Evolutionary conservation across 2,797 vertebrate genomes (phyloP), one percentile per base, ranked within the genome.

Genomic region (Netta rufina): DNA sequence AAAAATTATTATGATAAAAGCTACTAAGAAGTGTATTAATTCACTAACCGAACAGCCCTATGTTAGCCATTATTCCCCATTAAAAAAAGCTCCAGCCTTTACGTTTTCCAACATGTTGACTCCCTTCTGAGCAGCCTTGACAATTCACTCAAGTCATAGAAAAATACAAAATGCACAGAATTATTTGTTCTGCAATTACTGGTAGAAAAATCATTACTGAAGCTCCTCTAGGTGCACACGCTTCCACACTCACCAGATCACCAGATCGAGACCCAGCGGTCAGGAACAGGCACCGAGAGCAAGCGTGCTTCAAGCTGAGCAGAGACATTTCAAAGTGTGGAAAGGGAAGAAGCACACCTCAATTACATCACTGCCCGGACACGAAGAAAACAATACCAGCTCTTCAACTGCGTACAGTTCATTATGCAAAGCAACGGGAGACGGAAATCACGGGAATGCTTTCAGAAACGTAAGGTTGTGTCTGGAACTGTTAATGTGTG

Each of bases 41-140:
- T 75, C 41, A 32, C 7, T 30, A n/a, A 53, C 7, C 51, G 32
- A 24, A 49, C 61, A 47, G 33, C 33, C n/a, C 20, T 7, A n/a
- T 8, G 8, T 53, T 66, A 64, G 19, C 39, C 30, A 60, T 13
- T 1, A 6, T 1, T 0, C 2, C 12, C 24, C 39, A 33, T 25
- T 41, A 54, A 28, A 58, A 33, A 62, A 8, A 74, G 22, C 70
- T 51, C 57, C 30, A 49, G 1, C 6, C 11, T 8, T 57, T n/a
- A 73, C 17, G 7, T 39, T 11, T 74, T 39, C 32, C 67, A 66
- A n/a, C 14, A 15, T 0, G 18, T 1, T 33, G 43, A 58, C 17
- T 33, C 28, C 53, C 27, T 45, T 20, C 6, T 1, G 20, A 62
- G 39, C 39, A 67, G 25, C 73, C 30, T 15, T 14, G 45, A 5